These are phyloP conservation scores for Latrodectus elegans DNA, from an alignment of 2,888 invertebrate genomes.

Conservation along the genomic window DNA sequence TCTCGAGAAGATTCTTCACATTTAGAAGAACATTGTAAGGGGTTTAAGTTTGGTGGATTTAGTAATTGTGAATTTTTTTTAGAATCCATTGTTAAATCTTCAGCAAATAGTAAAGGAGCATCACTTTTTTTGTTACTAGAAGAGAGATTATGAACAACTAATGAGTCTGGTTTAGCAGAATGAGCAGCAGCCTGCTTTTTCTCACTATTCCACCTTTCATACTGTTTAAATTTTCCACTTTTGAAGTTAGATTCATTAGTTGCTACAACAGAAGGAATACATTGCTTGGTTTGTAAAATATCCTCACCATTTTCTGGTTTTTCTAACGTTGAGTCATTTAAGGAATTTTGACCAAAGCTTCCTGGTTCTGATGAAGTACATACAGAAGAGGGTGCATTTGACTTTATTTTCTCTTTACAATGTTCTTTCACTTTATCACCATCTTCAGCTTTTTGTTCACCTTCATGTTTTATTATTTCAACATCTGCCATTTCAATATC, in stretches of 20 bases:
- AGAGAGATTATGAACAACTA: background rate
- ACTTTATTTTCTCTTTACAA: too few relatives aligned
- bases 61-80: slow-evolving; percentile 6
- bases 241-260: slow-evolving; percentile 30
- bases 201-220: slow-evolving; percentile 61
- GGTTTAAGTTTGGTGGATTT: slow-evolving; percentile 25
- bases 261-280: background rate
- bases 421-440: too few relatives aligned
- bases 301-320: too few relatives aligned
- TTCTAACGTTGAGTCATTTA: too few relatives aligned
- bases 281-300: background rate
- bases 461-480: background rate
- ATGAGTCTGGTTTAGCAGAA: background rate
- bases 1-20: background rate
- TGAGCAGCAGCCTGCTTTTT: slow-evolving; percentile 30
- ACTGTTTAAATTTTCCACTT: slow-evolving; percentile 50
- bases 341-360: too few relatives aligned
- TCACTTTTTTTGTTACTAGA: background rate
- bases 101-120: background rate
- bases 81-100: background rate
- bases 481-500: slow-evolving; percentile 34
- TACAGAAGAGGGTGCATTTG: too few relatives aligned
- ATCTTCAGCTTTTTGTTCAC: background rate
- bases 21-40: background rate
- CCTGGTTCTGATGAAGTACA: too few relatives aligned